Evolutionary conservation across 2,888 invertebrate species (phyloP).

Genomic region (Synergus umbraculus): DNA sequence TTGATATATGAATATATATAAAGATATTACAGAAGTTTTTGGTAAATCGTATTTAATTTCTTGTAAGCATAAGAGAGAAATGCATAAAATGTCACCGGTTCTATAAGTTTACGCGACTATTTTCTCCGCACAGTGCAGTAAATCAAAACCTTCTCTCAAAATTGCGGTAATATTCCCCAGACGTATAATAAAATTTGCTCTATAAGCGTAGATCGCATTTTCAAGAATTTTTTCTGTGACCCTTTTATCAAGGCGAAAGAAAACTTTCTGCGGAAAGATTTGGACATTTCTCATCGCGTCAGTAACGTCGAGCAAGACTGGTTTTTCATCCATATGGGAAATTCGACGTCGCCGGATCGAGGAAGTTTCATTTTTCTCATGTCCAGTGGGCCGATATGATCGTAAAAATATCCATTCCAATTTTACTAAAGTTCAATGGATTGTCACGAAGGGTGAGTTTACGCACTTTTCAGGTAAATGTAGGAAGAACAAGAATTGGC

Average conservation of each 20-base stretch:
- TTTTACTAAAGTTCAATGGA: conserved; percentile 37
- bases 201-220: not conserved
- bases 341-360: conserved; percentile 29
- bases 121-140: not conserved
- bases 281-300: conserved; percentile 22
- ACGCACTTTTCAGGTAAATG: not conserved
- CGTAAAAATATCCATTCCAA: conserved; percentile 15
- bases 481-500: conserved; percentile 11
- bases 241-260: conserved; percentile 26
- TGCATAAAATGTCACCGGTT: too few species aligned
- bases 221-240: not conserved
- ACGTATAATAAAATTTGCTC: conserved; percentile 19
- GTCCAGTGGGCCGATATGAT: conserved; percentile 27
- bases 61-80: too few species aligned
- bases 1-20: too few species aligned
- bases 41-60: too few species aligned
- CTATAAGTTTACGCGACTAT: too few species aligned
- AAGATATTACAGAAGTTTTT: too few species aligned
- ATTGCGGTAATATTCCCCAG: not conserved
- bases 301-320: not conserved
- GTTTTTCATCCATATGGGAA: conserved; percentile 1
- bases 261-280: conserved; percentile 37
- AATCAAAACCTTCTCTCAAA: not conserved
- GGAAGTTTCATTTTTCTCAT: conserved; percentile 40
- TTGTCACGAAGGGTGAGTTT: conserved; percentile 1